Conservation (phyloP, 2,797 vertebrate species). For the Notoglanidium macrostoma region DNA sequence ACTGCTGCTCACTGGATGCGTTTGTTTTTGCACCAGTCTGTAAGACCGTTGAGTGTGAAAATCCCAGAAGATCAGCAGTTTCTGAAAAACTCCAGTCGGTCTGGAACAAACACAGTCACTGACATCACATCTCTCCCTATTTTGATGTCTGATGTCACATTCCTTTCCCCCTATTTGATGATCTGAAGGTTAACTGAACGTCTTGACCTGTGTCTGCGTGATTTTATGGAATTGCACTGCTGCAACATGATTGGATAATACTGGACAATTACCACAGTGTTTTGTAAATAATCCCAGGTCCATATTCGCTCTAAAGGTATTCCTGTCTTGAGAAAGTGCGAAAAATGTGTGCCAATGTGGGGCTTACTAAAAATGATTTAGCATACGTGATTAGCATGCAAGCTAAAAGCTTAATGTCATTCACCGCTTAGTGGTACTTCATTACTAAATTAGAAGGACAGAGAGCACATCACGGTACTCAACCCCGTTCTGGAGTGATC, state of each 20-base stretch:
- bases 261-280: background rate
- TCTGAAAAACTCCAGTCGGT: background rate
- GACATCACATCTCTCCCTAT: background rate
- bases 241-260: background rate
- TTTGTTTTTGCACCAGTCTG: background rate
- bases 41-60: background rate
- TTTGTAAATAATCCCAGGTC: slow-evolving; percentile 1
- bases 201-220: background rate
- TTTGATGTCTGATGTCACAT: too few relatives aligned
- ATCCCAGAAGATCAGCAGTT: background rate
- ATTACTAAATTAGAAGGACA: slow-evolving; percentile 38
- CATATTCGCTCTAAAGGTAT: background rate
- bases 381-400: background rate
- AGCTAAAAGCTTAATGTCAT: slow-evolving; percentile 14
- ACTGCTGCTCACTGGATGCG: background rate
- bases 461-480: slow-evolving; percentile 16
- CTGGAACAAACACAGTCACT: background rate
- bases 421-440: slow-evolving; percentile 3
- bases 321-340: background rate
- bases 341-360: background rate
- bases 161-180: background rate
- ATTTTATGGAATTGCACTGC: background rate
- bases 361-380: background rate
- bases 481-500: slow-evolving; percentile 20
- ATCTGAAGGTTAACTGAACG: background rate